Conservation (phyloP, 1,140 invertebrate genomes). For the Bombus haemorrhoidalis region DNA sequence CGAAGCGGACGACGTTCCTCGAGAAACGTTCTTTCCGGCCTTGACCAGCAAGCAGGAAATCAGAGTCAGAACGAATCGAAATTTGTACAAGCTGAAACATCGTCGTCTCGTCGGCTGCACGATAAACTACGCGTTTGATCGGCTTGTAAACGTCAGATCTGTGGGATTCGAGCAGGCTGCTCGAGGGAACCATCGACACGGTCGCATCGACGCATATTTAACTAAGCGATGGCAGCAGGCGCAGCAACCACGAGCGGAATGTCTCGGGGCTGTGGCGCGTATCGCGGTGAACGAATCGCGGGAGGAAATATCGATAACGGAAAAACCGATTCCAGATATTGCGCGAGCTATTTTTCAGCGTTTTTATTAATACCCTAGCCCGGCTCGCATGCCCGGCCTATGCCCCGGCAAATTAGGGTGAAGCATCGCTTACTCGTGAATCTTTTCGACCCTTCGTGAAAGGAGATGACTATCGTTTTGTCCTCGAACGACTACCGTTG, state of each 20-base stretch:
- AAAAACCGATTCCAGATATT: constrained; percentile 70
- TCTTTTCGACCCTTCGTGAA: constrained; percentile 65
- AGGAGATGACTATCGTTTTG: constrained; percentile 70
- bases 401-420: constrained; percentile 66
- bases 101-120: constrained; percentile 16
- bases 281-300: constrained; percentile 9
- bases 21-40: not conserved
- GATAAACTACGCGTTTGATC: constrained; percentile 51
- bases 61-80: constrained; percentile 37
- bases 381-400: not conserved
- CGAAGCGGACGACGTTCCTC: not conserved
- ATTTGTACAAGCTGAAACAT: constrained; percentile 46
- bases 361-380: constrained; percentile 73
- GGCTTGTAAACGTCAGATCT: constrained; percentile 53
- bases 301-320: constrained; percentile 48
- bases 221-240: not conserved
- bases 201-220: constrained; percentile 32
- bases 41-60: constrained; percentile 25
- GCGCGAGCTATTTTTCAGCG: constrained; percentile 69
- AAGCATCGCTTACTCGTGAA: constrained; percentile 62
- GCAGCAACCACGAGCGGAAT: not conserved
- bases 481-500: constrained; percentile 68
- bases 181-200: constrained; percentile 41
- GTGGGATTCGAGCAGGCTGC: not conserved
- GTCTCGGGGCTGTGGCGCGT: not conserved